These are phyloP conservation scores for Ia io DNA, from an alignment of 2,113 vertebrate genomes.

Conservation along the genomic window DNA sequence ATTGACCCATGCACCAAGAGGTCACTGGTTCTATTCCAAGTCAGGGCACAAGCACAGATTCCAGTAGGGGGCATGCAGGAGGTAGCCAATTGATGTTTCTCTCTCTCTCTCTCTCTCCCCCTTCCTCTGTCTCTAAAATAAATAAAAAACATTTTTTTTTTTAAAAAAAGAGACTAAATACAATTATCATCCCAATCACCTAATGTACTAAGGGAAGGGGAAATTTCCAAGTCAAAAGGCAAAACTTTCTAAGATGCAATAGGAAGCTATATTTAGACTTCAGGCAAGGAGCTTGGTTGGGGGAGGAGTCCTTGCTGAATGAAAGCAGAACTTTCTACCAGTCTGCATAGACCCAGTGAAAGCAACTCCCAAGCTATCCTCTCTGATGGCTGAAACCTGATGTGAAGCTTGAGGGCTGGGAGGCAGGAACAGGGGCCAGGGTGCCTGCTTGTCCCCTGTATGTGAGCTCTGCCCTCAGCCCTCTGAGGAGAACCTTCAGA, in stretches of 20 bases:
- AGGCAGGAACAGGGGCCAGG: rapidly evolving
- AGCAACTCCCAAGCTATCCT: background rate
- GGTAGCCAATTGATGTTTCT: no score
- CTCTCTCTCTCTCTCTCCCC: no score
- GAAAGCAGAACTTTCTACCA: background rate
- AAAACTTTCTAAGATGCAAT: background rate
- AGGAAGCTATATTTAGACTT: background rate
- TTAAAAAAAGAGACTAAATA: background rate
- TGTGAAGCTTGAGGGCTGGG: background rate
- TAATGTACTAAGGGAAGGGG: background rate
- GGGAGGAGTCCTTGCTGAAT: background rate
- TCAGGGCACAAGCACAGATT: no score
- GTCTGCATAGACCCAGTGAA: background rate
- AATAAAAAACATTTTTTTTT: no score
- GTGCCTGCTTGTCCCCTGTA: no score
- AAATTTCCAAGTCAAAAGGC: background rate
- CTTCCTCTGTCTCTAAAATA: no score
- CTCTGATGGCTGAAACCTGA: background rate
- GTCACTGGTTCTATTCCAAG: no score
- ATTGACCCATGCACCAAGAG: no score
- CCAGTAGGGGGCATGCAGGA: no score
- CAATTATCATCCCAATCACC: background rate
- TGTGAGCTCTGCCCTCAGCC: background rate
- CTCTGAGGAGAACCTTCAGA: background rate
- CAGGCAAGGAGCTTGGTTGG: background rate